A percentile compares a stretch with the other conserved stretches of the same genome.
phyloP scores from a whole-genome alignment of 2,888 invertebrate species.

The Phyllotreta striolata region DNA sequence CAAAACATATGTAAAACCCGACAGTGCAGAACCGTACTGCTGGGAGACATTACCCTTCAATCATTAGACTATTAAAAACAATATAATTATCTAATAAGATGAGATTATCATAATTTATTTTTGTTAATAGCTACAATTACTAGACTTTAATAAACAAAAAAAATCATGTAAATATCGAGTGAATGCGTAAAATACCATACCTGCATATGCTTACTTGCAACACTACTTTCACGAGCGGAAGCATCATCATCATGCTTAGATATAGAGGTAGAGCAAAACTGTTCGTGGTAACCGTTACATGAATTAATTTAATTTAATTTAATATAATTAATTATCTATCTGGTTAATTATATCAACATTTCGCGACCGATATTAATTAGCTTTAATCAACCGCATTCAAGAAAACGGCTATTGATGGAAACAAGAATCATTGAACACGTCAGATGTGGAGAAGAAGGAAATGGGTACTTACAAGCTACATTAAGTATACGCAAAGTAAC shows the following conservation, averaged over 20 bases:
- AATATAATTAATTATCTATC: constrained; percentile 3
- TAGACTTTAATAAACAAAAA: constrained; percentile 1
- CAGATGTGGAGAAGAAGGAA: too few relatives aligned
- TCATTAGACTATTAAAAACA: too few relatives aligned
- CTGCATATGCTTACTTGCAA: constrained; percentile 55
- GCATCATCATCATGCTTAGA: constrained; percentile 55
- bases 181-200: constrained; percentile 37
- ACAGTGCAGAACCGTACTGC: background rate
- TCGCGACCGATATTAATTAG: too few relatives aligned
- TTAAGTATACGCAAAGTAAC: too few relatives aligned
- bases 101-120: constrained; percentile 41
- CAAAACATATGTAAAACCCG: constrained; percentile 15
- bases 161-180: constrained; percentile 5
- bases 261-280: constrained; percentile 39
- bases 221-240: constrained; percentile 60
- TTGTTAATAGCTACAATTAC: constrained; percentile 43
- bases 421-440: too few relatives aligned
- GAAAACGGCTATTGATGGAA: too few relatives aligned
- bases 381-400: too few relatives aligned
- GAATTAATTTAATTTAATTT: background rate
- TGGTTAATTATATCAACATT: background rate
- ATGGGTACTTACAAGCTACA: too few relatives aligned
- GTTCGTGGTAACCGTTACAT: constrained; percentile 10
- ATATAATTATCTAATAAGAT: too few relatives aligned
- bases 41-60: too few relatives aligned